Conservation (phyloP, 2,888 invertebrate species). For the Rhagonycha fulva region DNA sequence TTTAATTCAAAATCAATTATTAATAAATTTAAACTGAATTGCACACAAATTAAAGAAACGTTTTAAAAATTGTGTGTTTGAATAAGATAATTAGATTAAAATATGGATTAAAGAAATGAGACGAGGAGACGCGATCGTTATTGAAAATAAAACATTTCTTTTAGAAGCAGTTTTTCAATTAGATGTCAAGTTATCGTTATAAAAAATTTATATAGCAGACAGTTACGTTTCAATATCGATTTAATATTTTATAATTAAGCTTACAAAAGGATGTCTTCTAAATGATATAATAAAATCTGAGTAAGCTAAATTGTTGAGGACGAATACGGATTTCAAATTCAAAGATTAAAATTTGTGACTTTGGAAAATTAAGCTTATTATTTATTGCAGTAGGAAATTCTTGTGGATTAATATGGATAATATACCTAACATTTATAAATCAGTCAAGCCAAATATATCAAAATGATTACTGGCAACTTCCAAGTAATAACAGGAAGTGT, state of each 20-base stretch:
- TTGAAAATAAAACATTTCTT: background rate
- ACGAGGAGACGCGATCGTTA: background rate
- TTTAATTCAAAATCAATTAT: background rate
- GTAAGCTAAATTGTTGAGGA: constrained; percentile 19
- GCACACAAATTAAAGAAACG: background rate
- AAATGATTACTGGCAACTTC: constrained; percentile 43
- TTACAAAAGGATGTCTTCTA: background rate
- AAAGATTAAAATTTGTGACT: constrained; percentile 39
- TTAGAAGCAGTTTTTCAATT: background rate
- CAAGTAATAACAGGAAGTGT: constrained; percentile 44
- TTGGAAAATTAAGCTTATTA: constrained; percentile 40
- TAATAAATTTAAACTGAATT: background rate
- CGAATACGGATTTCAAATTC: constrained; percentile 34
- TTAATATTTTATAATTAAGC: background rate
- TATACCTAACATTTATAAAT: background rate
- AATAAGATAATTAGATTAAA: background rate
- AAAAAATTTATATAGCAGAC: background rate
- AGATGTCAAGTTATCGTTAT: background rate
- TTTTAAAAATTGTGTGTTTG: background rate
- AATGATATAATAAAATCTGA: constrained; percentile 12
- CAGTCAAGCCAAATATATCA: constrained; percentile 3
- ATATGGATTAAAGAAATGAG: background rate
- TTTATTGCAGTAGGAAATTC: constrained; percentile 37
- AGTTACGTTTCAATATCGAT: background rate
- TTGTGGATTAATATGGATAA: background rate